Evolutionary conservation across 2,113 vertebrate species (phyloP), one percentile per base, ranked within the genome.

Genomic region (Alexandromys fortis): DNA sequence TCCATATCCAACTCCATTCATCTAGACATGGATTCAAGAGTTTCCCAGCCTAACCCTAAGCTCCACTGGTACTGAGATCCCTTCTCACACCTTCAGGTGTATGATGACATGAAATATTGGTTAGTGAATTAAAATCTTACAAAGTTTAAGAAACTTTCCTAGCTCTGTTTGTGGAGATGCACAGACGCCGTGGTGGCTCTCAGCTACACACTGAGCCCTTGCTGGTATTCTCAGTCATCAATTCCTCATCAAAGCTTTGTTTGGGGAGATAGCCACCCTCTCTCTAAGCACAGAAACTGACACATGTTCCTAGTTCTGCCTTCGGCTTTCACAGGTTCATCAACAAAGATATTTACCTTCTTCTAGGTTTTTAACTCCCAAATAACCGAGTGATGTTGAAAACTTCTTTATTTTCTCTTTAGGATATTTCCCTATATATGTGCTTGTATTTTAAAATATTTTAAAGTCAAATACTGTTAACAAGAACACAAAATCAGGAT

Each of bases 191-290:
- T 8, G 0, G 10, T 2, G 13, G 10, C n/a, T 70, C 16, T 33
- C 7, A 79, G 4, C 85, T 9, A 47, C 22, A 63, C n/a, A 11
- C 12, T 1, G 0, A 21, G 0, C 42, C 4, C 35, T 11, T 4
- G 7, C 17, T 24, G 30, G 4, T 19, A 3, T 9, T 17, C 24
- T 8, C 17, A 7, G 7, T 4, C 1, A 17, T 19, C 28, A 9
- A 33, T 4, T 22, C 28, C 2, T 49, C 21, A 3, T 9, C 6
- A 52, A 3, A 63, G 55, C 2, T 14, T 12, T 16, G 30, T 2
- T 2, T 16, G n/a, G 5, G 24, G 30, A 11, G 33, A 38, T 45
- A 38, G 17, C 5, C 72, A 26, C n/a, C 9, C 28, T 21, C 65
- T 13, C 26, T 26, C 61, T 38, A 21, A 49, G n/a, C 3, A 19